These are phyloP conservation scores for Agonopterix heracliana DNA, from an alignment of 2,888 invertebrate species.

Conservation along the genomic window DNA sequence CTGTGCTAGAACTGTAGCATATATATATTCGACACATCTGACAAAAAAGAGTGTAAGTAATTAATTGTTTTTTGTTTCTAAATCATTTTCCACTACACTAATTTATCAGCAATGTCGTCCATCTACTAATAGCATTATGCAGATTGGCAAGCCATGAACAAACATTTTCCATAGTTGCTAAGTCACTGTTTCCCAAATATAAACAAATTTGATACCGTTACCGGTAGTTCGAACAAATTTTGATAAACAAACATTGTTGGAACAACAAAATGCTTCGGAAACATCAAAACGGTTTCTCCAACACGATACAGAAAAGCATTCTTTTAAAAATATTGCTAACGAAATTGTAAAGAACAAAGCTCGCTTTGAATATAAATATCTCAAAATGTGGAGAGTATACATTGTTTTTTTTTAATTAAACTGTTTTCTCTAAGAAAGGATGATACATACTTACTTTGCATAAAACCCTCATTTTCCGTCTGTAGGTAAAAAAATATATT, in stretches of 20 bases:
- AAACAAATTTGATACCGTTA: background rate
- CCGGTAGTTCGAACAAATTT: background rate
- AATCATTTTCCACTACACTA: too few relatives aligned
- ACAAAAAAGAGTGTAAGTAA: too few relatives aligned
- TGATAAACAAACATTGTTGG: background rate
- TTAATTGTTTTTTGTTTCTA: too few relatives aligned
- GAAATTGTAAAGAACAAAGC: constrained; percentile 11
- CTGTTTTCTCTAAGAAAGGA: background rate
- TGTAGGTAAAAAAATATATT: too few relatives aligned
- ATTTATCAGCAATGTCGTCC: too few relatives aligned
- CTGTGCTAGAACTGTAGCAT: too few relatives aligned
- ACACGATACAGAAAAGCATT: background rate
- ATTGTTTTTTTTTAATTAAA: constrained; percentile 5
- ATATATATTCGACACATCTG: too few relatives aligned
- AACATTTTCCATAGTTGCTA: constrained; percentile 2
- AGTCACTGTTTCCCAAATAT: constrained; percentile 8
- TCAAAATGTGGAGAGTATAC: constrained; percentile 2
- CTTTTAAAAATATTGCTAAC: constrained; percentile 12
- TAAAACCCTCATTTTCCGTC: too few relatives aligned
- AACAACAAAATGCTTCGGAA: background rate
- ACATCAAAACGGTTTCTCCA: background rate
- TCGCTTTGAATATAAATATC: constrained; percentile 15
- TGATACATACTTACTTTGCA: background rate
- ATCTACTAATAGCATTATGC: background rate
- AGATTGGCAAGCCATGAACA: constrained; percentile 7